Conservation (phyloP, 2,797 vertebrate species). For the Balearica regulorum region DNA sequence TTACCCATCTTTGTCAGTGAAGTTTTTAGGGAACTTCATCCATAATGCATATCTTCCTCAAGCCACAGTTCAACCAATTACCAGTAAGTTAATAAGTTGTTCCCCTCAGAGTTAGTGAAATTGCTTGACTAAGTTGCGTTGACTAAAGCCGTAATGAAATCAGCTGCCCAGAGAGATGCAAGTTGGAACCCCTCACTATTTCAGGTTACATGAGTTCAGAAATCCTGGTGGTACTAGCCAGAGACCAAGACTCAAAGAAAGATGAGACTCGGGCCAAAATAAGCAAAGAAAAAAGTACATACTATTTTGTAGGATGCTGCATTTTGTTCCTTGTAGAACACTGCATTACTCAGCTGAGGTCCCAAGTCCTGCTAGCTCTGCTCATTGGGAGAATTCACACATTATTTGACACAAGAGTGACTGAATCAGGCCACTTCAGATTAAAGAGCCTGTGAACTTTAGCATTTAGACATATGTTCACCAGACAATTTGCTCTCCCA, state of each 20-base stretch:
- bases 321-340: not conserved
- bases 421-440: not conserved
- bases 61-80: not conserved
- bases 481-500: not conserved
- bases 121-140: not conserved
- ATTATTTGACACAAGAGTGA: not conserved
- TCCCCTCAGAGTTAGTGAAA: not conserved
- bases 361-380: not conserved
- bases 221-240: not conserved
- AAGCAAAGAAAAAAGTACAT: not conserved
- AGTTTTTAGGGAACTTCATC: not conserved
- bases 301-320: not conserved
- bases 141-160: not conserved
- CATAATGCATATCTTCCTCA: not conserved
- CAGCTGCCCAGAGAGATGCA: not conserved
- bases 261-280: not conserved
- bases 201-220: not conserved
- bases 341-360: not conserved
- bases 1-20: not conserved
- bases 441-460: not conserved
- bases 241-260: not conserved
- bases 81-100: not conserved
- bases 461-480: not conserved
- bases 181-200: not conserved
- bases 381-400: not conserved